Conservation (phyloP, 2,888 invertebrate genomes). For the Machimus atricapillus region DNA sequence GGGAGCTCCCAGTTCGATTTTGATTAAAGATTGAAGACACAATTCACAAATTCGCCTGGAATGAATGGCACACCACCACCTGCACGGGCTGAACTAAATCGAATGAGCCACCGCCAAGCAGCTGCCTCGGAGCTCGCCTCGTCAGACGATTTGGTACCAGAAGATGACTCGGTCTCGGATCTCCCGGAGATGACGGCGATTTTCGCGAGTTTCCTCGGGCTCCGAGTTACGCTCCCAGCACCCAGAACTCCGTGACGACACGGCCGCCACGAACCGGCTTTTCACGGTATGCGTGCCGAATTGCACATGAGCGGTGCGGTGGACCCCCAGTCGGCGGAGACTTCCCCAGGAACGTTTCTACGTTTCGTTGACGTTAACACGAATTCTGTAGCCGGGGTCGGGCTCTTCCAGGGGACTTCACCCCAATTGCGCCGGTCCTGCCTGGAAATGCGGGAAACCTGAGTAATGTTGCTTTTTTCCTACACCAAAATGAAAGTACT, state of each 20-base stretch:
- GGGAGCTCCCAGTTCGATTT: neutral
- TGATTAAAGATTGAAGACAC: no score
- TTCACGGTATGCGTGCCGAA: neutral
- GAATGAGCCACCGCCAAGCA: neutral
- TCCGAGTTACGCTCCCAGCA: neutral
- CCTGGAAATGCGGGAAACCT: neutral
- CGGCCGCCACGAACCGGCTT: neutral
- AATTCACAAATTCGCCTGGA: neutral
- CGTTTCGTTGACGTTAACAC: neutral
- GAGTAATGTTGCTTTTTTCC: neutral
- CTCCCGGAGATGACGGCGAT: neutral
- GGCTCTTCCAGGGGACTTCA: neutral
- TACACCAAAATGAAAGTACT: neutral
- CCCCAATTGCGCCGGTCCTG: neutral
- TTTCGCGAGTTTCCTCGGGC: neutral
- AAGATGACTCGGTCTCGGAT: neutral
- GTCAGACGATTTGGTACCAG: constrained; percentile 5
- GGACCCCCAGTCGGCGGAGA: neutral
- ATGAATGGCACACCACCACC: neutral
- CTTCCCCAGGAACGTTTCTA: neutral
- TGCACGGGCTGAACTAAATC: neutral
- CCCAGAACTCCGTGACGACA: neutral
- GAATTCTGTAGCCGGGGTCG: neutral
- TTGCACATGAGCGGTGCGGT: constrained; percentile 9
- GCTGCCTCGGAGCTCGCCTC: neutral